Evolutionary conservation across 1,140 invertebrate species (phyloP).

Genomic region (Pentalonia nigronervosa): DNA sequence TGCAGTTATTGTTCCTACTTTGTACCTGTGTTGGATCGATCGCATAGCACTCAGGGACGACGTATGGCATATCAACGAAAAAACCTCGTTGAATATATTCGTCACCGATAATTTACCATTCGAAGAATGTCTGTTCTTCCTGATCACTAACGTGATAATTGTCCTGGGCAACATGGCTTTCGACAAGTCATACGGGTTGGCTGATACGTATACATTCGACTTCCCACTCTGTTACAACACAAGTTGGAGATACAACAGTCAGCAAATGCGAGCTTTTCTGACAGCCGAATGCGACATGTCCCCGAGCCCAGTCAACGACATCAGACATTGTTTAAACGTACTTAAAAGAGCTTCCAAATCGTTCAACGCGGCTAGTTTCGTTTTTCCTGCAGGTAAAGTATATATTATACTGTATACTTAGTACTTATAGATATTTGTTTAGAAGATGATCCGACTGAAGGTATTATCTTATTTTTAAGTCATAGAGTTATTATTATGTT

Average conservation of each 20-base stretch:
- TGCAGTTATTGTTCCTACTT: slow-evolving; percentile 9
- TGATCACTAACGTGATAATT: slow-evolving; percentile 40
- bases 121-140: slow-evolving; percentile 43
- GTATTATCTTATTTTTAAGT: neutral
- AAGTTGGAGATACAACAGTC: neutral
- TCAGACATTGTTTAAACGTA: slow-evolving; percentile 33
- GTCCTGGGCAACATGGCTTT: slow-evolving; percentile 32
- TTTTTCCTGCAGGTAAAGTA: slow-evolving; percentile 46
- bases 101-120: slow-evolving; percentile 23
- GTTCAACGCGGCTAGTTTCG: slow-evolving; percentile 38
- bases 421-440: neutral
- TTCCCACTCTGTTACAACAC: neutral
- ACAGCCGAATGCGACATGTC: slow-evolving; percentile 25
- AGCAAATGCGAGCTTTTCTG: neutral
- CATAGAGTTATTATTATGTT: neutral
- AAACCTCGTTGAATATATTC: slow-evolving; percentile 40
- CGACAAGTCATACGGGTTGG: slow-evolving; percentile 28
- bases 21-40: slow-evolving; percentile 51
- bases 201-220: slow-evolving; percentile 19
- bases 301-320: neutral
- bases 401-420: neutral
- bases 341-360: slow-evolving; percentile 37
- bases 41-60: slow-evolving; percentile 16
- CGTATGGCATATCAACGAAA: slow-evolving; percentile 53
- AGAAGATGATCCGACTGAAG: neutral